Evolutionary conservation across 2,888 invertebrate species (phyloP), one percentile per base, ranked within the genome.

Genomic region (Oxycera nigricornis): DNA sequence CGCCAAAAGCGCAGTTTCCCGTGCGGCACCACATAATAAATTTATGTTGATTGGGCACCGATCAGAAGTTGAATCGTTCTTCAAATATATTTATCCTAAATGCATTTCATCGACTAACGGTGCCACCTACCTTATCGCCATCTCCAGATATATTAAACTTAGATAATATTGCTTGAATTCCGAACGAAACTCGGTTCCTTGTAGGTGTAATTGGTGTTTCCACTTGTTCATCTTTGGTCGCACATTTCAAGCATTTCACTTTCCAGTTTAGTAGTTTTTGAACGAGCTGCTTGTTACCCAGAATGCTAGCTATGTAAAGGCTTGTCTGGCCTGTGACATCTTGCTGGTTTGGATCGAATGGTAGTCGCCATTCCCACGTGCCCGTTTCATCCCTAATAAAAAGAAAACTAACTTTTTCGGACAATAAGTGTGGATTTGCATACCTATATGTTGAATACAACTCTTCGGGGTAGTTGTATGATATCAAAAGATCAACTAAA

Each of bases 311-410:
- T 76, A 96, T 90, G 85, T 97, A 97, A 11, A 98, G 87, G 72
- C 96, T 92, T 77, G 92, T 97, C 86, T 97, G 96, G 0, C 95
- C 95, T 30, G 94, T 93, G 2, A 93, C 94, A 86, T 96, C 96
- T 78, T 92, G 90, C 57, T 93, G 91, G 86, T 98, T 98, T 65
- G 97, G 89, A 85, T 98, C 97, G 83, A 97, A 96, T n/a, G 96
- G 91, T 84, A 94, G 89, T 26, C 89, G 88, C 87, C 95, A 98
- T 83, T 94, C 94, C 89, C 91, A 93, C 73, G 91, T 89, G 20
- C 92, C 92, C 1, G 89, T 87, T 39, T 88, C 86, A 82, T 94
- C 94, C 73, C 91, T 91, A 85, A 2, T 9, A 14, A 39, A 9
- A 14, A 17, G 2, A 22, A 20, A 22, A 11, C 2, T 4, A 4